Evolutionary conservation across 2,113 vertebrate genomes (phyloP).

Genomic region (Machaerirhynchus nigripectus): DNA sequence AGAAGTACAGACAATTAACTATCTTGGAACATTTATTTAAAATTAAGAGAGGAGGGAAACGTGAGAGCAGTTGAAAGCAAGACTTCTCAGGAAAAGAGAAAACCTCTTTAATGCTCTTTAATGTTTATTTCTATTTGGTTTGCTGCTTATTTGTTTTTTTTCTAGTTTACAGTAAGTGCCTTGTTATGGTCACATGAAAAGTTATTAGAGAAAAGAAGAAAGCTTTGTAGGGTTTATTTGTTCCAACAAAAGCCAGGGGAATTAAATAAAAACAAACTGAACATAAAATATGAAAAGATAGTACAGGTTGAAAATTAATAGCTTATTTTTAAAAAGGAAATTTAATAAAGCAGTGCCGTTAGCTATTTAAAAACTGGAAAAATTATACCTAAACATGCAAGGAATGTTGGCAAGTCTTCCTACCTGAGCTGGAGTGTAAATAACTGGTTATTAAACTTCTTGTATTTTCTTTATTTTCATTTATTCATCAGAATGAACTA

Average conservation of each 20-base stretch:
- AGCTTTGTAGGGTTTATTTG: constrained; percentile 14
- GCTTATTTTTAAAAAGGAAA: constrained; percentile 21
- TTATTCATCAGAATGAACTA: neutral
- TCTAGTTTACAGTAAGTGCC: neutral
- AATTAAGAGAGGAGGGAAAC: neutral
- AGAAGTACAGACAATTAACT: neutral
- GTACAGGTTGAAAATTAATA: constrained; percentile 2
- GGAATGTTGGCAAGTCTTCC: constrained; percentile 10
- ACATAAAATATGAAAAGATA: constrained; percentile 35
- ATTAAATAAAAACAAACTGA: constrained; percentile 35
- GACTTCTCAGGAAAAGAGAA: constrained; percentile 22
- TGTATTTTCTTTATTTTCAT: neutral
- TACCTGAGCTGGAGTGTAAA: neutral
- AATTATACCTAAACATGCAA: neutral
- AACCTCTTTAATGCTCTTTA: neutral
- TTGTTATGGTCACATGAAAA: constrained; percentile 7
- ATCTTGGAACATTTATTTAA: neutral
- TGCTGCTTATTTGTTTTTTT: constrained; percentile 1
- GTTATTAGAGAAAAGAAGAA: constrained; percentile 29
- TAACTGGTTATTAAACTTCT: neutral
- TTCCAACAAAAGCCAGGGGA: neutral
- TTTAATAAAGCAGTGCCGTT: neutral
- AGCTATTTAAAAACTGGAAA: constrained; percentile 14
- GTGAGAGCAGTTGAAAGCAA: constrained; percentile 6
- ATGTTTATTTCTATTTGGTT: neutral